Conservation (phyloP, 2,888 invertebrate genomes). For the Temnothorax rugatulus region DNA sequence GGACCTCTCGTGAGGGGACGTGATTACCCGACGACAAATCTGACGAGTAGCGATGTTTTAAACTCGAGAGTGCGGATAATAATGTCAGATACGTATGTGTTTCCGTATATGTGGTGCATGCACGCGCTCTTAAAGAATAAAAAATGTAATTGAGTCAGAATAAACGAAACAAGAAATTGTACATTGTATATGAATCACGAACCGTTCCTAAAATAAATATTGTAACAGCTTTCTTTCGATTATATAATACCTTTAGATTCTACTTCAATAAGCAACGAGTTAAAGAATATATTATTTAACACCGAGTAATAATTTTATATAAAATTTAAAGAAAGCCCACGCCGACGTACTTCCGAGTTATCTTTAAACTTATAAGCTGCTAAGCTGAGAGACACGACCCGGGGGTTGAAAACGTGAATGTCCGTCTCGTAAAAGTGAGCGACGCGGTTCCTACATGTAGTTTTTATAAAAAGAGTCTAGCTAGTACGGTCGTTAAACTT, state of each 20-base stretch:
- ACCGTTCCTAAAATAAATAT: background rate
- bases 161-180: background rate
- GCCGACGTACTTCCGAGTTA: background rate
- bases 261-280: background rate
- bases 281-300: background rate
- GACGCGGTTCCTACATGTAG: conserved; percentile 40
- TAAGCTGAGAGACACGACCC: conserved; percentile 43
- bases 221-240: background rate
- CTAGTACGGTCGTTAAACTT: conserved; percentile 69
- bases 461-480: conserved; percentile 69
- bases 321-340: background rate
- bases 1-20: background rate
- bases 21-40: conserved; percentile 20
- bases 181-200: background rate
- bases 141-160: background rate
- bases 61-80: background rate
- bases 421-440: conserved; percentile 53
- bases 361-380: conserved; percentile 26
- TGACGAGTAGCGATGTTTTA: conserved; percentile 1
- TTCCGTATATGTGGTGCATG: background rate
- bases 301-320: background rate
- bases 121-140: background rate
- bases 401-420: conserved; percentile 33
- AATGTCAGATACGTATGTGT: background rate
- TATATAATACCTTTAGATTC: background rate